Evolutionary conservation across 2,113 vertebrate species (phyloP), one percentile per base, ranked within the genome.

Genomic region (Centropus unirufus): DNA sequence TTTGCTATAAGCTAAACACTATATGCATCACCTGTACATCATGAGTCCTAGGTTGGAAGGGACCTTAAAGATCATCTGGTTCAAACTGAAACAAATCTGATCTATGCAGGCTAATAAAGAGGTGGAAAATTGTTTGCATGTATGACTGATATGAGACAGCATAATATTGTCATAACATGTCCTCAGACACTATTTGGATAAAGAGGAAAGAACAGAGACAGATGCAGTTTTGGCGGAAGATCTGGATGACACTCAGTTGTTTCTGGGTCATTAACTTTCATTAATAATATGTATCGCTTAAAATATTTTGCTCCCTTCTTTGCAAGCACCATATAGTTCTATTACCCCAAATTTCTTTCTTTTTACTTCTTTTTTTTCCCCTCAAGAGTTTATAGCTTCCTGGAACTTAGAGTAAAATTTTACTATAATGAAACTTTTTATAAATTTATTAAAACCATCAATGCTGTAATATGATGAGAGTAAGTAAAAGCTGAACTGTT

Each of bases 371-470:
- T 5, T 6, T 63, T 73, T 18, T 69, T 92, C 8, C 14, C 6
- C 7, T 36, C 5, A 77, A 47, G 24, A 78, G 3, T 77, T 83
- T 80, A 88, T 51, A 77, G 46, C 40, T 93, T 83, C 15, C 72
- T 85, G n/a, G 34, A 91, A 76, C 19, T 82, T 69, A 51, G 30
- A 90, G 93, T 79, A 36, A 88, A 40, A 92, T 92, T 91, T 95
- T 94, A 36, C 13, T 68, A 11, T 20, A 76, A 90, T 26, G 22
- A 66, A 94, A 42, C 30, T 62, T 80, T 27, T 77, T 78, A 69
- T 59, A 62, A 62, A 79, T 82, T 72, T 90, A 68, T 95, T 87
- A 91, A 94, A 87, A 40, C 10, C 5, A 27, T 91, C 49, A 66
- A 49, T 89, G 40, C 16, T 64, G 23, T 22, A 83, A 36, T 57